Conservation (phyloP, 1,140 invertebrate species). For the Nylanderia fulva region DNA sequence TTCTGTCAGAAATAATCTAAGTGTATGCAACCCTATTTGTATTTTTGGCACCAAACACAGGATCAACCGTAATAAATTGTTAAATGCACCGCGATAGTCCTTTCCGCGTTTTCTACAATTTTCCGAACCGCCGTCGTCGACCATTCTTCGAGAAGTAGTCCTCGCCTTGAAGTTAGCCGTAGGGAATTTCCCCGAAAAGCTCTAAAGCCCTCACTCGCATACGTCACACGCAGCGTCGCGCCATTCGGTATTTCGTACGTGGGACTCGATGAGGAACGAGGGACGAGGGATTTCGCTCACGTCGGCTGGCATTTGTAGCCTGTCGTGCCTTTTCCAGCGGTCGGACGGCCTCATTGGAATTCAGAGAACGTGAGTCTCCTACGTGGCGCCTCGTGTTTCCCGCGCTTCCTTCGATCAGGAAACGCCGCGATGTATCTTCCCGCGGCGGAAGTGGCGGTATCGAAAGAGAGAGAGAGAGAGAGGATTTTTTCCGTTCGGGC, state of each 20-base stretch:
- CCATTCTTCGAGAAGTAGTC: slow-evolving; percentile 7
- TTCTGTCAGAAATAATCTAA: too few species aligned
- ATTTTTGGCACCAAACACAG: too few species aligned
- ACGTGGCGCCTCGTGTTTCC: slow-evolving; percentile 20
- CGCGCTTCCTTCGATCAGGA: slow-evolving; percentile 9
- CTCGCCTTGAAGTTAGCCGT: slow-evolving; percentile 26
- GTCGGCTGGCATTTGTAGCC: slow-evolving; percentile 52
- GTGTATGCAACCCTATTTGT: too few species aligned
- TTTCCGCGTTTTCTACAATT: slow-evolving; percentile 42
- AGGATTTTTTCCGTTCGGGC: slow-evolving; percentile 21
- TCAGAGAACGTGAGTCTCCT: neutral
- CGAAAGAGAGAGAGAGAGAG: neutral
- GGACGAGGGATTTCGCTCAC: neutral
- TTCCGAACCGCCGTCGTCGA: slow-evolving; percentile 18
- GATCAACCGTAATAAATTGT: too few species aligned
- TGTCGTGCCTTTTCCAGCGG: slow-evolving; percentile 26
- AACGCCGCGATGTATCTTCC: neutral
- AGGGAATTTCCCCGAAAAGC: neutral
- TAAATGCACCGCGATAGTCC: too few species aligned
- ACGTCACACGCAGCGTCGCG: slow-evolving; percentile 31
- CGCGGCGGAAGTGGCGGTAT: neutral
- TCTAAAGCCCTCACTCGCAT: neutral
- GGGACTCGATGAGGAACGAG: neutral
- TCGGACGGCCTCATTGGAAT: slow-evolving; percentile 62
- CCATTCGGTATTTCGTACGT: slow-evolving; percentile 50